These are phyloP conservation scores for Rhinogobius similis DNA, from an alignment of 2,113 vertebrate genomes.

Conservation along the genomic window DNA sequence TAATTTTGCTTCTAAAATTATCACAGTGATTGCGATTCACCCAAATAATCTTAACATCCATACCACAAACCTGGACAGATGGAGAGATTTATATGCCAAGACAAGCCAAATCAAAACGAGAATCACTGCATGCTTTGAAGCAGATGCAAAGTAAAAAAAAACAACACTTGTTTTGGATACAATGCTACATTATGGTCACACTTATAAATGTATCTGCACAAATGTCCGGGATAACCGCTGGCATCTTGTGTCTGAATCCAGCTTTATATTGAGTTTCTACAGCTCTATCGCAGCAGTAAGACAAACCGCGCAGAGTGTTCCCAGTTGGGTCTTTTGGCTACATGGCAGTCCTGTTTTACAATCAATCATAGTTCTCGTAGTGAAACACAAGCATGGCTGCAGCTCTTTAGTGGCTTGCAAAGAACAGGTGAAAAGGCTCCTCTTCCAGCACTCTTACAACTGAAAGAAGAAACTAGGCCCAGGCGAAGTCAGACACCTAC, in stretches of 20 bases:
- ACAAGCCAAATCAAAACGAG: neutral
- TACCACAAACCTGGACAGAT: neutral
- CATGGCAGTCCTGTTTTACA: slow-evolving; percentile 51
- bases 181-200: neutral
- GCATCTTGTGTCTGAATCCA: slow-evolving; percentile 6
- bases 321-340: slow-evolving; percentile 57
- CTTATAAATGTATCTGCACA: neutral
- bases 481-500: slow-evolving; percentile 18
- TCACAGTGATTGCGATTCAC: no score
- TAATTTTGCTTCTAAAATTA: no score
- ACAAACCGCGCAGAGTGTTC: slow-evolving; percentile 33
- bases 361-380: slow-evolving; percentile 47
- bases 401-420: slow-evolving; percentile 42
- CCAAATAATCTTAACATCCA: no score
- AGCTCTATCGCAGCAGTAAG: slow-evolving; percentile 25
- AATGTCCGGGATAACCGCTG: neutral
- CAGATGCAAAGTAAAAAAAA: neutral
- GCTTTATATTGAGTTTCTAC: slow-evolving; percentile 2
- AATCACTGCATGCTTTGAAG: neutral
- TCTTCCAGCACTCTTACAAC: slow-evolving; percentile 68
- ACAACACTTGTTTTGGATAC: neutral
- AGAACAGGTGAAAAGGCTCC: slow-evolving; percentile 63
- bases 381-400: slow-evolving; percentile 52
- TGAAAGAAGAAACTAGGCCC: slow-evolving; percentile 72
- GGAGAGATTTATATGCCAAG: no score